A percentile compares a stretch with the other conserved stretches of the same genome.
These are phyloP conservation scores for Holacanthus passer DNA, from an alignment of 2,113 vertebrate species.

Conservation along the genomic window DNA sequence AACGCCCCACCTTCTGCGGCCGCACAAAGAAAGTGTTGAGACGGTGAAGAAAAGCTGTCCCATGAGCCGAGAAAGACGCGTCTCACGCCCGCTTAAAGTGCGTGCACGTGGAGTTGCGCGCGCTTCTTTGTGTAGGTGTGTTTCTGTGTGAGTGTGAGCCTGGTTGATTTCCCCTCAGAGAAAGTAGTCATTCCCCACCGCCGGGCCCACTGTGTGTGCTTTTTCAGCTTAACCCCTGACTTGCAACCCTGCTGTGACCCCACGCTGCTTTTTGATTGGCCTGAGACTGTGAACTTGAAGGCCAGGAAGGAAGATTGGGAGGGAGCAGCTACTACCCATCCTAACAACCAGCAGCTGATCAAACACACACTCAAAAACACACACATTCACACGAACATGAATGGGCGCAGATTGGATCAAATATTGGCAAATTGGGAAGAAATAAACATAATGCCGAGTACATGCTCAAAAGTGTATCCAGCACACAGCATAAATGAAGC, in stretches of 20 bases:
- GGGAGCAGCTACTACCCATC: conserved; percentile 22
- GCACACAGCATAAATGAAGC: conserved; percentile 19
- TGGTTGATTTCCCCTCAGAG: conserved; percentile 42
- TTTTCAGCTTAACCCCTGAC: conserved; percentile 73
- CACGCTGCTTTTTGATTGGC: conserved; percentile 59
- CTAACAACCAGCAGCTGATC: conserved; percentile 65
- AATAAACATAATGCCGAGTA: not conserved
- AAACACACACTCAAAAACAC: conserved; percentile 35
- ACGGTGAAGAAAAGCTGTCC: conserved; percentile 6
- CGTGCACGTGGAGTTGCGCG: not conserved
- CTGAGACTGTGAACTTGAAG: conserved; percentile 51
- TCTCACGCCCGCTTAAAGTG: not conserved
- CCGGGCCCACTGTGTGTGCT: conserved; percentile 62
- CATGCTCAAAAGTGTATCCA: not conserved
- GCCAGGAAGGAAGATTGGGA: conserved; percentile 21
- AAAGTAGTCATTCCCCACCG: conserved; percentile 20
- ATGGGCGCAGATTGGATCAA: not conserved
- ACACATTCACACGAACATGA: not conserved
- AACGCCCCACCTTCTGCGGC: conserved; percentile 25
- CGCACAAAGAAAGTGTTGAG: conserved; percentile 28
- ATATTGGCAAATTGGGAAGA: not conserved
- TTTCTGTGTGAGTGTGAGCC: conserved; percentile 13
- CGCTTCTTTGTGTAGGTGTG: conserved; percentile 4
- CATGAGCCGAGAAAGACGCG: not conserved
- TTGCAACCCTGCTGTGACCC: conserved; percentile 46